These are phyloP conservation scores for Xyrichtys novacula DNA, from an alignment of 2,797 vertebrate species.

Conservation along the genomic window DNA sequence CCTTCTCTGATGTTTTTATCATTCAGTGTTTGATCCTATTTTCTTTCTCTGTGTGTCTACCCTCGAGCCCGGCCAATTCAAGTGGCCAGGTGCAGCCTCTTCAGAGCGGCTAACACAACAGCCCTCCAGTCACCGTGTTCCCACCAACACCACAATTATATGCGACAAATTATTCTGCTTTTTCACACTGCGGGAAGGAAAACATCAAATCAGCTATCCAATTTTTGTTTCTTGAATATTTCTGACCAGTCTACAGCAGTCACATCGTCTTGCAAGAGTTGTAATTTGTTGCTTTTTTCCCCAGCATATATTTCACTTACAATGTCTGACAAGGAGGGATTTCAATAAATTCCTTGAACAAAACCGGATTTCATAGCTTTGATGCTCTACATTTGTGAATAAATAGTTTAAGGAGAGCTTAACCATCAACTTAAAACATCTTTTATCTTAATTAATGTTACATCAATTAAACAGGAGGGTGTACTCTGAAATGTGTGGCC, in stretches of 20 bases:
- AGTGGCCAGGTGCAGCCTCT: slow-evolving; percentile 75
- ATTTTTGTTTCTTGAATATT: slow-evolving; percentile 33
- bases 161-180: slow-evolving; percentile 53
- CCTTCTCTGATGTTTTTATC: slow-evolving; percentile 59
- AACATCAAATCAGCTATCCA: slow-evolving; percentile 44
- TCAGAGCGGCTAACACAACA: slow-evolving; percentile 53
- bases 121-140: slow-evolving; percentile 47
- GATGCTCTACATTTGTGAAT: not conserved
- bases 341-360: slow-evolving; percentile 12
- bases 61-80: slow-evolving; percentile 48
- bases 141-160: slow-evolving; percentile 48
- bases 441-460: not conserved
- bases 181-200: slow-evolving; percentile 49
- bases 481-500: not conserved
- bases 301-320: slow-evolving; percentile 20
- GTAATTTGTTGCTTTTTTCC: slow-evolving; percentile 4
- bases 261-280: not conserved
- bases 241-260: not conserved
- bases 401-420: not conserved
- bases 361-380: not conserved
- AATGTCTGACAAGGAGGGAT: slow-evolving; percentile 6
- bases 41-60: slow-evolving; percentile 34
- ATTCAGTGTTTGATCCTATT: slow-evolving; percentile 67
- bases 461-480: not conserved
- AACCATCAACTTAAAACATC: not conserved